phyloP scores from a whole-genome alignment of 2,797 vertebrate species.

The Acanthornis magna region DNA sequence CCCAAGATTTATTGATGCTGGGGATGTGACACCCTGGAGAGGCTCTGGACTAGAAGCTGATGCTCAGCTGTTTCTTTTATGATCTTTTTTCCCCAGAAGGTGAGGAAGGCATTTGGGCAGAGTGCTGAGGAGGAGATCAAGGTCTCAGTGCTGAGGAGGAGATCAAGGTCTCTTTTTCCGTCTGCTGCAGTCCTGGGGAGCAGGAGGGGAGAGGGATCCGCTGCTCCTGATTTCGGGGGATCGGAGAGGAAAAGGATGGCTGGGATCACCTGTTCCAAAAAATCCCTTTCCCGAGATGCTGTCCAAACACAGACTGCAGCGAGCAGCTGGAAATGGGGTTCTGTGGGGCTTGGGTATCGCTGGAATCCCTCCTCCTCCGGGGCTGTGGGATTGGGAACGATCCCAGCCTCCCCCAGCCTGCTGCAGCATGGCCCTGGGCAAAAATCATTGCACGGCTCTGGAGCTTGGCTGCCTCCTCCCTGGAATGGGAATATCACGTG shows the following conservation, averaged over 20 bases:
- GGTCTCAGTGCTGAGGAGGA: neutral
- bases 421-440: neutral
- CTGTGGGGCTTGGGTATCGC: accelerated
- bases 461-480: neutral
- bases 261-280: neutral
- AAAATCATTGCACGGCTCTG: neutral
- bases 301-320: neutral
- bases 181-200: neutral
- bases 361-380: neutral
- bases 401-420: neutral
- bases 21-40: neutral
- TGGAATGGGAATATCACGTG: neutral
- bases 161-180: neutral
- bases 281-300: neutral
- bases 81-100: neutral
- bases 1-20: neutral
- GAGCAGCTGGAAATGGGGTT: too few species aligned
- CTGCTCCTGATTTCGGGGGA: neutral
- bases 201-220: neutral
- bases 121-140: neutral
- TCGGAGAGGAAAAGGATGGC: neutral
- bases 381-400: neutral
- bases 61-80: neutral
- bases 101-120: neutral
- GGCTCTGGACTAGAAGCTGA: neutral